These are phyloP conservation scores for Mormyrus hasselquistii DNA, from an alignment of 2,797 vertebrate species.

Conservation along the genomic window DNA sequence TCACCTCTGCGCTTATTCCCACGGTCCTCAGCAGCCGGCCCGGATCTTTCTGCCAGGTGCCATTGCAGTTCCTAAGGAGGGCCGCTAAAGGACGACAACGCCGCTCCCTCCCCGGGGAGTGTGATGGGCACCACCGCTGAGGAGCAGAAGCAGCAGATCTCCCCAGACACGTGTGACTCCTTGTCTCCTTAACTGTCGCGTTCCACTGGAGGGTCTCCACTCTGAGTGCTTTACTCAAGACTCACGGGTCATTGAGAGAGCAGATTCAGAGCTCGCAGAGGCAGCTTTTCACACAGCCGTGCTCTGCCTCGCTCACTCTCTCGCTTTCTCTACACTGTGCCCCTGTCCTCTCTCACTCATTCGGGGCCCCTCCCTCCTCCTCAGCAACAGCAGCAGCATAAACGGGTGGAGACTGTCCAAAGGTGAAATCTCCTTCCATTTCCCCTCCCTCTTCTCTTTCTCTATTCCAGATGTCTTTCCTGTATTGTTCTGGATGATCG, in stretches of 20 bases:
- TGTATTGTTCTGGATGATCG: neutral
- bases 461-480: neutral
- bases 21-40: conserved; percentile 44
- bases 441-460: conserved; percentile 10
- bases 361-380: conserved; percentile 17
- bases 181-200: conserved; percentile 37
- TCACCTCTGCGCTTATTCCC: conserved; percentile 50
- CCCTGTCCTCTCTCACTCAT: conserved; percentile 27
- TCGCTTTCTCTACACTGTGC: conserved; percentile 36
- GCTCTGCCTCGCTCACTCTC: conserved; percentile 27
- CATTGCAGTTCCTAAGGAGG: conserved; percentile 44
- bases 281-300: conserved; percentile 51
- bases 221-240: conserved; percentile 32
- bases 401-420: conserved; percentile 22
- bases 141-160: conserved; percentile 40
- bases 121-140: conserved; percentile 47
- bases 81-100: too few relatives aligned
- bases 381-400: conserved; percentile 5
- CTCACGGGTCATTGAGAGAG: conserved; percentile 45
- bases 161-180: conserved; percentile 22
- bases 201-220: conserved; percentile 14
- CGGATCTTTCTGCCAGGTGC: conserved; percentile 59
- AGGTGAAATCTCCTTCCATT: conserved; percentile 21
- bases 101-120: neutral
- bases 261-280: conserved; percentile 48